Base-by-base conservation (phyloP, 1,140 invertebrate genomes). In the Holotrichia oblita region DNA sequence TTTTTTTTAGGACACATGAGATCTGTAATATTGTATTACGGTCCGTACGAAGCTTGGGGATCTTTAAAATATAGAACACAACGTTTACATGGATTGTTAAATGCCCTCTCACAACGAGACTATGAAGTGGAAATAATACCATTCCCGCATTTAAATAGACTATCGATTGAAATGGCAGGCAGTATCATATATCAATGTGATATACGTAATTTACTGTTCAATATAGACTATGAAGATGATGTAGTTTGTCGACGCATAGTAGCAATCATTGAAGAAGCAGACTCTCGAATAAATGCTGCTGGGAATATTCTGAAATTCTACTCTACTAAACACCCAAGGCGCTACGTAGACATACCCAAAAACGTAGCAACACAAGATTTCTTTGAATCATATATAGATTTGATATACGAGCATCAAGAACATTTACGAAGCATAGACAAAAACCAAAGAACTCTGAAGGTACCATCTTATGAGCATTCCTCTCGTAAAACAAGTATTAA, bases 171-270 rank as follows among this genome's bases (percentile, higher is more conserved):
- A 78, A 80, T 83, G 74, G 40, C 22, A 27, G 80, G 81, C 9
- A 79, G 80, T 17, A 73, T 76, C 40, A 80, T 84, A 10, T 84
- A 78, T 74, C 72, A 79, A 22, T 82, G 83, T n/a, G n/a, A n/a
- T n/a, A n/a, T n/a, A n/a, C n/a, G n/a, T n/a, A n/a, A n/a, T n/a
- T n/a, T n/a, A n/a, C n/a, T n/a, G n/a, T n/a, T n/a, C n/a, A n/a
- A n/a, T n/a, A n/a, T n/a, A n/a, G n/a, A n/a, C n/a, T n/a, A 17
- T 10, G 81, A 84, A 69, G 80, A 83, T 24, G 81, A 84, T 76
- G 61, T 76, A 0, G 61, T 82, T 4, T 78, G 79, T 55, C 73
- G 82, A 69, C 77, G 77, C 17, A 61, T 81, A 0, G 72, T 81
- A 17, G 22, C 40, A 24, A 41, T 73, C 12, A 69, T 83, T 0